phyloP scores from a whole-genome alignment of 2,797 vertebrate species.

The Tenualosa thibaudeaui region DNA sequence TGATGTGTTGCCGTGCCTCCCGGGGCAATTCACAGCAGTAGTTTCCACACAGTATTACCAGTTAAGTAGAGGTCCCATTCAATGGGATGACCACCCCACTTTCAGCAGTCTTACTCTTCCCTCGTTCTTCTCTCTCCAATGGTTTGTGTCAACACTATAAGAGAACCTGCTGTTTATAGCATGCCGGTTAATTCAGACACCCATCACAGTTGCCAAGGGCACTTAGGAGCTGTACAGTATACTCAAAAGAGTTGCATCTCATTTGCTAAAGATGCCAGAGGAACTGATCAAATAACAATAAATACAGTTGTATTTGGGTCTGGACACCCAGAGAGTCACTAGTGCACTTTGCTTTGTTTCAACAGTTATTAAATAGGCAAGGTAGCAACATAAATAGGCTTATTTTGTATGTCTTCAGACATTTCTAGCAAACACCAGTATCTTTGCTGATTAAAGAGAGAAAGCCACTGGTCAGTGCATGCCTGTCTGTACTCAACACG shows the following conservation, averaged over 20 bases:
- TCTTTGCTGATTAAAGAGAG: background rate
- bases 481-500: background rate
- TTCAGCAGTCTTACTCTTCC: background rate
- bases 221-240: background rate
- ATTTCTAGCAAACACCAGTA: background rate
- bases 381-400: background rate
- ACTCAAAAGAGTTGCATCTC: background rate
- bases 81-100: background rate
- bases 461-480: background rate
- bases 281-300: background rate
- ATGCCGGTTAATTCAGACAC: background rate
- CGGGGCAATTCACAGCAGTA: background rate
- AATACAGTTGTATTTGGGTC: background rate
- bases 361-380: background rate
- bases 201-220: background rate
- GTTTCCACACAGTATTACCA: background rate
- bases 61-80: background rate
- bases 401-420: background rate
- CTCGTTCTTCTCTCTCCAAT: background rate
- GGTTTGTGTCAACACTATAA: background rate
- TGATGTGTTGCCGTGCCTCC: background rate
- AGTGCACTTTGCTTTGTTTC: background rate
- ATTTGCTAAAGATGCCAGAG: background rate
- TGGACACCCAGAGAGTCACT: background rate
- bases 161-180: background rate